These are phyloP conservation scores for Oreonectes daqikongensis DNA, from an alignment of 2,797 vertebrate species.

Conservation along the genomic window DNA sequence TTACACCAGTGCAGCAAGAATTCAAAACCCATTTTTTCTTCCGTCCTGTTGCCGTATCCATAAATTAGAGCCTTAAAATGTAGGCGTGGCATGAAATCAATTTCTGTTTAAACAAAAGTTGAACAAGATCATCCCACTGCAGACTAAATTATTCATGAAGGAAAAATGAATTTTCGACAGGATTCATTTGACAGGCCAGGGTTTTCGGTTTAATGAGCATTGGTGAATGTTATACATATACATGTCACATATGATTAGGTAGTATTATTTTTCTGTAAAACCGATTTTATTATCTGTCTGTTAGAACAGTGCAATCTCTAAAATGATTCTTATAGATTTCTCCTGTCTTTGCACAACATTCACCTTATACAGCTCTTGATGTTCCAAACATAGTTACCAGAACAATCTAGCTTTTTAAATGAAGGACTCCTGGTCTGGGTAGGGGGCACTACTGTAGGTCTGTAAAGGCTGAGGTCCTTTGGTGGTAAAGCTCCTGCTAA, in stretches of 20 bases:
- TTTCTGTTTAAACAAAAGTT: conserved; percentile 40
- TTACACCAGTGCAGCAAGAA: conserved; percentile 12
- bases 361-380: not conserved
- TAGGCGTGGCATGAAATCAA: conserved; percentile 22
- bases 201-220: conserved; percentile 13
- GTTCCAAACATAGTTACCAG: not conserved
- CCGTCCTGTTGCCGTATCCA: conserved; percentile 43
- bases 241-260: conserved; percentile 15
- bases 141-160: conserved; percentile 38
- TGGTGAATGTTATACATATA: conserved; percentile 1
- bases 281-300: not conserved
- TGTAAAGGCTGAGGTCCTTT: too few species aligned
- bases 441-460: too few species aligned
- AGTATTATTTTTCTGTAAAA: conserved; percentile 16
- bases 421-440: too few species aligned
- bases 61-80: conserved; percentile 41
- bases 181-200: conserved; percentile 16
- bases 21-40: conserved; percentile 25
- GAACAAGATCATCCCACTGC: conserved; percentile 15
- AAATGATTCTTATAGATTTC: not conserved
- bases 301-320: not conserved
- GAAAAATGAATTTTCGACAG: conserved; percentile 14
- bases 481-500: not conserved
- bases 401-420: too few species aligned
- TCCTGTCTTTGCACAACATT: not conserved